These are phyloP conservation scores for Aramus guarauna DNA, from an alignment of 2,113 vertebrate genomes.

Conservation along the genomic window DNA sequence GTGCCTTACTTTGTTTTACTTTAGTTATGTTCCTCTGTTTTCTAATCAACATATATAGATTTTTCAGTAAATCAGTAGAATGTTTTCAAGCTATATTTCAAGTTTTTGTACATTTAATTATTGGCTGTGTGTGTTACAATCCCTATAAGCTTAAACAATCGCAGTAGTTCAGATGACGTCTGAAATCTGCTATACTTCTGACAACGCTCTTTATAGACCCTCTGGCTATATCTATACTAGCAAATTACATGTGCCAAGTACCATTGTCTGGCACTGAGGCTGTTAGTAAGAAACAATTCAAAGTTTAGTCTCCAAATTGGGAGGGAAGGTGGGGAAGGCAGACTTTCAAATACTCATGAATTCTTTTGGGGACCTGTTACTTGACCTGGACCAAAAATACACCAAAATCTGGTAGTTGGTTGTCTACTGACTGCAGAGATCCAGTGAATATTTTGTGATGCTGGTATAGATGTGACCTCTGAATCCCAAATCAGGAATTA, in stretches of 20 bases:
- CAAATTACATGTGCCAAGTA: background rate
- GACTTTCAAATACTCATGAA: background rate
- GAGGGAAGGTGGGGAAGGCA: fast-evolving
- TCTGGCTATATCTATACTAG: background rate
- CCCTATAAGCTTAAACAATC: background rate
- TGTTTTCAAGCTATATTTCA: background rate
- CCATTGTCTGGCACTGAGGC: background rate
- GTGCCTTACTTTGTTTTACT: background rate
- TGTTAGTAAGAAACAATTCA: background rate
- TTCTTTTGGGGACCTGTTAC: background rate
- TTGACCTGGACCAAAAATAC: background rate
- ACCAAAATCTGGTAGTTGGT: background rate
- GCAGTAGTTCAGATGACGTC: background rate
- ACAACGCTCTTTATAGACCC: background rate
- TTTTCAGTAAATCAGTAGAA: background rate
- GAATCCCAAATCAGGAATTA: background rate
- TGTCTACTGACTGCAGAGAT: background rate
- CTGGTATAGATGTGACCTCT: background rate
- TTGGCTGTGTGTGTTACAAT: background rate
- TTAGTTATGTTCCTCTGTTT: background rate
- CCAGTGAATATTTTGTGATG: background rate
- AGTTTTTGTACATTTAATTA: background rate
- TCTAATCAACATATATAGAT: background rate
- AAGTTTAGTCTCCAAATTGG: background rate
- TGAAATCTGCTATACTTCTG: background rate